These are phyloP conservation scores for Meda fulgida DNA, from an alignment of 2,797 vertebrate genomes.

Conservation along the genomic window DNA sequence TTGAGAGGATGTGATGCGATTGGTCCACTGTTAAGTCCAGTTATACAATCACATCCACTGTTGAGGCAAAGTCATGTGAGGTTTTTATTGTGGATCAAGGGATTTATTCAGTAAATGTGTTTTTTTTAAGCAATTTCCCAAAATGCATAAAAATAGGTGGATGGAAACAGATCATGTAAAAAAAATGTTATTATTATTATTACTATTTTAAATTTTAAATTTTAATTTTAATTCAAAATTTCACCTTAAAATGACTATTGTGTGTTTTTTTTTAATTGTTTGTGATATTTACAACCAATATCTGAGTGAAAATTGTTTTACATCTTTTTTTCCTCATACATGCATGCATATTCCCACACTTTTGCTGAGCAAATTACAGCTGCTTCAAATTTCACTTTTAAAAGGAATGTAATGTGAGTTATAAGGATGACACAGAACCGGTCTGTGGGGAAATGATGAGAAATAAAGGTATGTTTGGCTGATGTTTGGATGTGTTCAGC, in stretches of 20 bases:
- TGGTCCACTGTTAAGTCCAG: too few relatives aligned
- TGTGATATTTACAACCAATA: not conserved
- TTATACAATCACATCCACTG: too few relatives aligned
- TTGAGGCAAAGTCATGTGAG: too few relatives aligned
- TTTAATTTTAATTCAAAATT: not conserved
- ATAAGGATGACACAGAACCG: not conserved
- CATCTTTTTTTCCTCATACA: too few relatives aligned
- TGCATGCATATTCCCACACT: not conserved
- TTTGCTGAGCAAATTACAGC: not conserved
- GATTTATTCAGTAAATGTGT: too few relatives aligned
- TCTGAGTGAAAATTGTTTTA: not conserved
- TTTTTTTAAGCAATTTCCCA: too few relatives aligned
- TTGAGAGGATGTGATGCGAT: too few relatives aligned
- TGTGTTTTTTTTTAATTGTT: not conserved
- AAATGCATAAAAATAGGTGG: too few relatives aligned
- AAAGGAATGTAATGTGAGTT: not conserved
- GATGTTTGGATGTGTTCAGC: not conserved
- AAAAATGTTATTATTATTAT: too few relatives aligned
- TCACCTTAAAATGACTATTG: not conserved
- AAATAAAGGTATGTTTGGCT: not conserved
- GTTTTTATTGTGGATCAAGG: too few relatives aligned
- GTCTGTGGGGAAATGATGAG: not conserved
- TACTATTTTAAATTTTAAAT: too few relatives aligned
- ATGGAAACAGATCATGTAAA: too few relatives aligned
- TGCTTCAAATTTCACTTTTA: not conserved